Percentiles rank a stretch among this genome's conserved stretches.
These are phyloP conservation scores for Sinodicranocentrus sp. DNA, from an alignment of 2,888 invertebrate genomes.

Conservation along the genomic window DNA sequence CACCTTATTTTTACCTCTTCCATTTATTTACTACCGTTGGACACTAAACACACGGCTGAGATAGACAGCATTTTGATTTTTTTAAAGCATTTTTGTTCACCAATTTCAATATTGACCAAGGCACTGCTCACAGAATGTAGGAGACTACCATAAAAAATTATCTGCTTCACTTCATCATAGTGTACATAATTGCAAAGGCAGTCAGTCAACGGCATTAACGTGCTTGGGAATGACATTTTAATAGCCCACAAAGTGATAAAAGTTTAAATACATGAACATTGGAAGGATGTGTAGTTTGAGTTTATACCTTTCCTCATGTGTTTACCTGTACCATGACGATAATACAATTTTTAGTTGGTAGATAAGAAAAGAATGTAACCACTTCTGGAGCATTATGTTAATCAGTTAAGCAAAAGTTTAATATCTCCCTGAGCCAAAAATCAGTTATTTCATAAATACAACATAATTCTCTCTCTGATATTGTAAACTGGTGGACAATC, in stretches of 20 bases:
- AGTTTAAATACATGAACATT: constrained; percentile 14
- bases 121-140: too few relatives aligned
- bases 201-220: too few relatives aligned
- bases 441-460: constrained; percentile 13
- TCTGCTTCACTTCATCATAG: too few relatives aligned
- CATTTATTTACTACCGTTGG: too few relatives aligned
- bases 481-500: too few relatives aligned
- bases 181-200: too few relatives aligned
- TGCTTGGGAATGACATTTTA: constrained; percentile 52
- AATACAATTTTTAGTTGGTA: constrained; percentile 11
- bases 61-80: too few relatives aligned
- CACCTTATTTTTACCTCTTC: too few relatives aligned
- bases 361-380: constrained; percentile 60
- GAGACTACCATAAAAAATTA: too few relatives aligned
- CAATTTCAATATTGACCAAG: constrained; percentile 17
- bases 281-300: background rate
- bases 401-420: constrained; percentile 22
- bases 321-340: background rate
- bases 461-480: background rate
- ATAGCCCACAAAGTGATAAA: constrained; percentile 64
- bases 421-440: background rate
- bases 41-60: too few relatives aligned
- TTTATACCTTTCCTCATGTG: background rate
- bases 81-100: too few relatives aligned
- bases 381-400: constrained; percentile 59